Evolutionary conservation across 2,113 vertebrate genomes (phyloP), one percentile per base, ranked within the genome.

Genomic region (Sitta europaea): DNA sequence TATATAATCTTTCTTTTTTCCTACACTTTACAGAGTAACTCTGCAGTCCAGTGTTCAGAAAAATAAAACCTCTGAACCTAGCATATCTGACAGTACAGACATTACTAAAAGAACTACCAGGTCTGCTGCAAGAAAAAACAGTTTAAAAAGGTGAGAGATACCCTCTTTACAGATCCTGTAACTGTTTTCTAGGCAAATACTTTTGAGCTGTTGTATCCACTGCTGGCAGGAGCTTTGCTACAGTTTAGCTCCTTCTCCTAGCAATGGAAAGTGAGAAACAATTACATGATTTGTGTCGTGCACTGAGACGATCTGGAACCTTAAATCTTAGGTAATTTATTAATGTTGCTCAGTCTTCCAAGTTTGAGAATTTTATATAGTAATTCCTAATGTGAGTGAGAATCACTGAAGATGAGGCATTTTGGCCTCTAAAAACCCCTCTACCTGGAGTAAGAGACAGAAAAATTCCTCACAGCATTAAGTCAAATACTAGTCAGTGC

Each of bases 21-120:
- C 95, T 96, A 79, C 97, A 96, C 72, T 98, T 98, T 98, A 88
- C 98, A 98, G 98, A 97, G 98, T 98, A 98, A 98, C 99, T 97
- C 97, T 99, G 91, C 99, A 99, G 96, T 97, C 98, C 97, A 98
- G 98, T 96, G 98, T 98, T 98, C 98, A 99, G 97, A 98, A 98
- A 97, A 98, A 97, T 97, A 99, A 98, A 97, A 97, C 97, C 80
- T 94, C 98, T 97, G 98, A 98, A 98, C 97, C 98, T 97, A 97
- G 97, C 97, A 97, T 98, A 97, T 98, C 98, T 96, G 98, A 98
- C 95, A 98, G 95, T 97, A 96, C 98, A 94, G 98, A 98, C 94
- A 98, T 98, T 98, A 98, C 98, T 97, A 99, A 99, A 98, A 98
- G 99, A 98, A 98, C 98, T 95, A 99, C 98, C 97, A 98, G 98